A percentile compares a stretch with the other conserved stretches of the same genome.
Conservation (phyloP, 2,888 invertebrate genomes). For the Tetrapedia diversipes region DNA sequence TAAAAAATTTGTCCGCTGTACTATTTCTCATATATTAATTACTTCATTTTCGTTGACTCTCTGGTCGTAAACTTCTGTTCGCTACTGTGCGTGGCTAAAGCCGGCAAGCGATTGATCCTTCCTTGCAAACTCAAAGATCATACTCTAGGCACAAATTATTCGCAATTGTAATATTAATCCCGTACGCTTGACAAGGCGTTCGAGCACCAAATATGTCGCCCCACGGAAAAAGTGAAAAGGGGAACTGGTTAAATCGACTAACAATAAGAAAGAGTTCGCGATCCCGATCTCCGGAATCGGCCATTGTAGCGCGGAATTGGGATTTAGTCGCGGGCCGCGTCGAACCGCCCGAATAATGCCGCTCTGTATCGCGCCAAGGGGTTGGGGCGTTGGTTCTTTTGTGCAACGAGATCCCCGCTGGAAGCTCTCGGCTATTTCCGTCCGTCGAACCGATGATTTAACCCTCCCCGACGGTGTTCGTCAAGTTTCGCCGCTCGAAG, state of each 20-base stretch:
- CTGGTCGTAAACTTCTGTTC: no score
- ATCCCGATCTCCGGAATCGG: conserved; percentile 8
- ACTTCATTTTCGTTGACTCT: no score
- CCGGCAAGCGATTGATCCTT: no score
- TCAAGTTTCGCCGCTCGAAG: conserved; percentile 3
- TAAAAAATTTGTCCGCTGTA: no score
- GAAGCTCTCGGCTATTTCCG: conserved; percentile 18
- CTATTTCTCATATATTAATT: no score
- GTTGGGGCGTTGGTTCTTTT: conserved; percentile 1
- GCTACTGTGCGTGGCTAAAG: no score
- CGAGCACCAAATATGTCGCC: no score
- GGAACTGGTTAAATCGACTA: conserved; percentile 20
- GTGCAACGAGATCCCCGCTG: conserved; percentile 7
- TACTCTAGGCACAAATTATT: no score
- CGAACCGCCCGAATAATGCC: conserved; percentile 29
- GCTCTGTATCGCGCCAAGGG: neutral
- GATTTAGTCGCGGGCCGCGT: neutral
- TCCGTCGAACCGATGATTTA: neutral
- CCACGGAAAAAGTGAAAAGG: no score
- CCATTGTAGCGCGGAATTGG: conserved; percentile 32
- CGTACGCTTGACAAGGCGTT: no score
- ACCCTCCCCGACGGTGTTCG: conserved; percentile 6
- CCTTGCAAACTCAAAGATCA: no score
- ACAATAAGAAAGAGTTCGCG: conserved; percentile 6
- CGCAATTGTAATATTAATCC: no score